phyloP scores from a whole-genome alignment of 2,797 vertebrate species.

The Notolabrus celidotus region DNA sequence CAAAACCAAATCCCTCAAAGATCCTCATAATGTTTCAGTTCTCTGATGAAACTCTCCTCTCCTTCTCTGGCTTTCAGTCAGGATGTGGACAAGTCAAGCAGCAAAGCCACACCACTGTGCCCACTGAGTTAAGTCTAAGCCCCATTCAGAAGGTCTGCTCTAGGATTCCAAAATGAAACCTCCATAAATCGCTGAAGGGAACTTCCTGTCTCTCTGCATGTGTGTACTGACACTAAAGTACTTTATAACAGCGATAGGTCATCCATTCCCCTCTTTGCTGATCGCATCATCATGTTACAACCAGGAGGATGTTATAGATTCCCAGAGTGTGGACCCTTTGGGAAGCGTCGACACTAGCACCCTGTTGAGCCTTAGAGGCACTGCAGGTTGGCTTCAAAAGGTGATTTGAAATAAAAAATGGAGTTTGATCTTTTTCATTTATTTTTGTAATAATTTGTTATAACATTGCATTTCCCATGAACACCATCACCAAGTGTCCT shows the following conservation, averaged over 20 bases:
- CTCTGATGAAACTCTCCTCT: conserved; percentile 43
- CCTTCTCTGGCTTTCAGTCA: conserved; percentile 37
- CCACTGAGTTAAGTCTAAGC: conserved; percentile 60
- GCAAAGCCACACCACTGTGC: conserved; percentile 64
- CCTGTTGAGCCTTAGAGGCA: no score
- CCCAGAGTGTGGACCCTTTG: no score
- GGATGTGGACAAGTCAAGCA: conserved; percentile 67
- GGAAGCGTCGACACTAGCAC: no score
- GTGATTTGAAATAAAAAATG: no score
- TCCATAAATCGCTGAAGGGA: conserved; percentile 3
- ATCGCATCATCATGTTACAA: not conserved
- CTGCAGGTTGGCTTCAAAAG: no score
- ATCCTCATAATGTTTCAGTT: conserved; percentile 52
- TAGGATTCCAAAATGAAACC: conserved; percentile 9
- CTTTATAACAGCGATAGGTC: not conserved
- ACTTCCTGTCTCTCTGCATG: conserved; percentile 19
- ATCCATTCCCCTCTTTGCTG: not conserved
- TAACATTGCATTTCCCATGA: no score
- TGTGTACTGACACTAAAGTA: not conserved
- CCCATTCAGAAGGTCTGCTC: conserved; percentile 45
- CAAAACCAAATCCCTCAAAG: conserved; percentile 53
- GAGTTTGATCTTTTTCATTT: no score
- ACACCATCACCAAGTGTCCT: no score
- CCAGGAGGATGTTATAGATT: not conserved
- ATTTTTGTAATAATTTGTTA: no score